Base-by-base conservation (phyloP, 2,888 invertebrate genomes). In the Drosophila anomalipes region DNA sequence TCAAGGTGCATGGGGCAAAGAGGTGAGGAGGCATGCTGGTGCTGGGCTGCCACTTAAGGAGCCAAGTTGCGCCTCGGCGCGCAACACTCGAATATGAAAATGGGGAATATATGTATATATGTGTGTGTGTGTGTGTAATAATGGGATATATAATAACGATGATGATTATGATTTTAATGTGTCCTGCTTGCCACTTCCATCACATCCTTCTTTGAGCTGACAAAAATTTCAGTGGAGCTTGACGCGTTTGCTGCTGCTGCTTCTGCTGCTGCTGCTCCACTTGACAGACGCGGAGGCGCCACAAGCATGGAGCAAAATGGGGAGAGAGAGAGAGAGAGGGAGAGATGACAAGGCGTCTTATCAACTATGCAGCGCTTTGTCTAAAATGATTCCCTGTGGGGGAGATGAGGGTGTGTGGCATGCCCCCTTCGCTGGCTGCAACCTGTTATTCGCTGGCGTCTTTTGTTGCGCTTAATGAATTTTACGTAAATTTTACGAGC, bases 391-490 rank as follows among this genome's bases (percentile, higher is more conserved):
- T 81, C 56, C 54, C 53, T 26, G 33, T 33, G 26, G 47, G 30
- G 39, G 61, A 32, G 44, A 28, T 32, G 28, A 49, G 35, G 12
- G 39, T 16, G 32, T 19, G 30, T 28, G 47, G 68, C 69, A 59
- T 63, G 58, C 79, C 66, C 57, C 54, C 32, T 53, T 53, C 10
- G 28, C 47, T 63, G 52, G 52, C 51, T 77, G 82, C 83, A 85
- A 74, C 82, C 73, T 73, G 79, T 71, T 83, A 71, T 77, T 72
- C 61, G 59, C 70, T 71, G 69, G 70, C 82, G 86, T 86, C 86
- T 88, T 90, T 90, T 87, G 90, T 86, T 90, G 89, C 86, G 90
- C 87, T 87, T 87, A 87, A 87, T 87, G 90, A 87, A 87, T 87
- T 90, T 87, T 88, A 86, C 90, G 89, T 90, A 87, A 80, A 87